Conservation (phyloP, 2,888 invertebrate genomes). For the Thereva nobilitata region DNA sequence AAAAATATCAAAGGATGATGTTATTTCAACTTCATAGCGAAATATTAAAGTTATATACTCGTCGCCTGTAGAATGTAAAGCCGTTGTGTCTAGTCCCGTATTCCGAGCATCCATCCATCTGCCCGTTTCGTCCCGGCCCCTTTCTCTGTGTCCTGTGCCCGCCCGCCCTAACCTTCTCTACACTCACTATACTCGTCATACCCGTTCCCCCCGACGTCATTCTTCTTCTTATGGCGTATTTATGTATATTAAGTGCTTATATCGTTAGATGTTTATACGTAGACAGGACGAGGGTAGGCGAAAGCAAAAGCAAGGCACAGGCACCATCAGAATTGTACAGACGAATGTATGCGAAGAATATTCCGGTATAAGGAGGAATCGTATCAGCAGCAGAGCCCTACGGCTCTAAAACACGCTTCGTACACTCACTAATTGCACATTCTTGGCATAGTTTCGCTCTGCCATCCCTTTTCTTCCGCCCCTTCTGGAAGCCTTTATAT, state of each 20-base stretch:
- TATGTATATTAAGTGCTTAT: constrained; percentile 32
- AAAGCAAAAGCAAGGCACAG: no score
- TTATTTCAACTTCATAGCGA: constrained; percentile 41
- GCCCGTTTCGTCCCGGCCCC: no score
- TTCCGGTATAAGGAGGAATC: constrained; percentile 30
- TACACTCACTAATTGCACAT: constrained; percentile 89
- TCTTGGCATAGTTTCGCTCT: constrained; percentile 93
- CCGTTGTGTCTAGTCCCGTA: constrained; percentile 21
- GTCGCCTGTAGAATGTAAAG: constrained; percentile 31
- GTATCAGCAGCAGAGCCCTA: constrained; percentile 35
- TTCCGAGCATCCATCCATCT: no score
- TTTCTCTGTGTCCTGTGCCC: no score
- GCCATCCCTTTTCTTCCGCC: constrained; percentile 57
- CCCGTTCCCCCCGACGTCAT: neutral
- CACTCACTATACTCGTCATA: no score
- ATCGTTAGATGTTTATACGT: constrained; percentile 29
- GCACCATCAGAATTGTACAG: constrained; percentile 16
- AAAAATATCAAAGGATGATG: constrained; percentile 36
- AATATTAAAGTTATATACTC: constrained; percentile 41
- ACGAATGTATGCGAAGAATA: constrained; percentile 33
- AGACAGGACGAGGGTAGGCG: constrained; percentile 10
- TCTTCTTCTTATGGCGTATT: constrained; percentile 11
- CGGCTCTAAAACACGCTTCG: constrained; percentile 47
- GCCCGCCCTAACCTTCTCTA: no score
- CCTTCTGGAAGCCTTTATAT: constrained; percentile 17